These are phyloP conservation scores for Porites australiensis DNA, from an alignment of 64 coral and sea anemone species.

Conservation along the genomic window DNA sequence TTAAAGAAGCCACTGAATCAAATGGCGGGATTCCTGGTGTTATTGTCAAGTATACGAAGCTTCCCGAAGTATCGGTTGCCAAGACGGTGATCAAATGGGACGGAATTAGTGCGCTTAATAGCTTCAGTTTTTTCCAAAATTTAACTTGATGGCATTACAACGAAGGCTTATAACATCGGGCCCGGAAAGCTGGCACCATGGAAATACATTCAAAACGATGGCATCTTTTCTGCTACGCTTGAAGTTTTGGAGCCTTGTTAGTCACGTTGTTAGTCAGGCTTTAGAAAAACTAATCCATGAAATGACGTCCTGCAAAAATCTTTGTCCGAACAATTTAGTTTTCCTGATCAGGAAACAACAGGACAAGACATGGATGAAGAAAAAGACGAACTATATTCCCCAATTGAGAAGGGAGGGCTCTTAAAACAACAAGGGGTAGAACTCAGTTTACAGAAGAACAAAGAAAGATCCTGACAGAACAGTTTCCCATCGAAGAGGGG, in stretches of 20 bases:
- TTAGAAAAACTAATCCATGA: not conserved
- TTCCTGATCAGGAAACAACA: not conserved
- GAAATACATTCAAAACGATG: not conserved
- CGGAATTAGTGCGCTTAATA: slow-evolving; percentile 17
- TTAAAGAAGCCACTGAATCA: too few relatives aligned
- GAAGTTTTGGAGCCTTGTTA: slow-evolving; percentile 4
- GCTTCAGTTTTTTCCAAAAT: slow-evolving; percentile 23
- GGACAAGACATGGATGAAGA: not conserved
- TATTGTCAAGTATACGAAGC: not conserved
- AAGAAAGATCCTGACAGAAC: not conserved
- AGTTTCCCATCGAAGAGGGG: slow-evolving; percentile 46
- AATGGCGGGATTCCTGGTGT: too few relatives aligned
- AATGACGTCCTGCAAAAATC: not conserved
- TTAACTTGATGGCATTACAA: slow-evolving; percentile 9
- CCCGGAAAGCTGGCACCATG: slow-evolving; percentile 3
- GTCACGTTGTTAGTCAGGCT: not conserved
- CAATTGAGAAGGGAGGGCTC: slow-evolving; percentile 46
- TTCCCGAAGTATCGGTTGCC: not conserved
- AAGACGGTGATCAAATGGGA: not conserved
- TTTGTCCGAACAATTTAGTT: too few relatives aligned
- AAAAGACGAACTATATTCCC: not conserved
- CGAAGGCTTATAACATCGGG: slow-evolving; percentile 47
- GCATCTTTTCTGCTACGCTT: not conserved
- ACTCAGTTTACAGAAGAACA: slow-evolving; percentile 16
- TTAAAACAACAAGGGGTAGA: slow-evolving; percentile 9